Evolutionary conservation across 2,888 invertebrate species (phyloP), one percentile per base, ranked within the genome.

Genomic region (Melanargia galathea): DNA sequence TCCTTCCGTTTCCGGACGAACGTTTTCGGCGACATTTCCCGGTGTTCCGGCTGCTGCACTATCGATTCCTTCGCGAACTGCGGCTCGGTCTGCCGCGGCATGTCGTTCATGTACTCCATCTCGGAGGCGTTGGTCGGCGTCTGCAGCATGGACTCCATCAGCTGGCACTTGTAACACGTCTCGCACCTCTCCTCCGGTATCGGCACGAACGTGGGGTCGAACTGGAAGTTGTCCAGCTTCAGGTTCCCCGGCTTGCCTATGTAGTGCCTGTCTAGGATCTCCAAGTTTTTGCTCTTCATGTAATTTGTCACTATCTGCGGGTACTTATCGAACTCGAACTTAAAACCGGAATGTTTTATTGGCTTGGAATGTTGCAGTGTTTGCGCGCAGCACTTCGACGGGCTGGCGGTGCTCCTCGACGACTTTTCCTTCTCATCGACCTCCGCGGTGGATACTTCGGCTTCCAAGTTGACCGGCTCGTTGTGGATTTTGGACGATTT

Each of bases 41-140:
- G 65, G 45, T 64, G 72, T 13, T 59, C 66, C 3, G 74, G 78
- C 0, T 83, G 79, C 0, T 75, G 72, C 0, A 82, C 86, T 24
- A 84, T 67, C 0, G 81, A 76, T 61, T 85, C 86, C 20, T 82
- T 83, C 0, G 92, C 90, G 68, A 77, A 87, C 70, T 92, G 90
- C 0, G 86, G 87, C 59, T 92, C 90, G 0, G 78, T 75, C 6
- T 82, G 81, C 1, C 86, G 75, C 6, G 90, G 90, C 69, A 89
- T 83, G 60, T 90, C 91, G 68, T 89, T 89, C 87, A 87, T 87
- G 61, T 86, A 90, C 69, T 91, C 91, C 83, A 95, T 92, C 76
- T 96, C 96, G 0, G 96, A 95, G 35, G 96, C 96, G 79, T 96
- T 96, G 0, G 95, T 95, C 0, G 96, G 96, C 0, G 96, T 96